Evolutionary conservation across 2,113 vertebrate genomes (phyloP), one percentile per base, ranked within the genome.

Genomic region (Muscicapa adusta): DNA sequence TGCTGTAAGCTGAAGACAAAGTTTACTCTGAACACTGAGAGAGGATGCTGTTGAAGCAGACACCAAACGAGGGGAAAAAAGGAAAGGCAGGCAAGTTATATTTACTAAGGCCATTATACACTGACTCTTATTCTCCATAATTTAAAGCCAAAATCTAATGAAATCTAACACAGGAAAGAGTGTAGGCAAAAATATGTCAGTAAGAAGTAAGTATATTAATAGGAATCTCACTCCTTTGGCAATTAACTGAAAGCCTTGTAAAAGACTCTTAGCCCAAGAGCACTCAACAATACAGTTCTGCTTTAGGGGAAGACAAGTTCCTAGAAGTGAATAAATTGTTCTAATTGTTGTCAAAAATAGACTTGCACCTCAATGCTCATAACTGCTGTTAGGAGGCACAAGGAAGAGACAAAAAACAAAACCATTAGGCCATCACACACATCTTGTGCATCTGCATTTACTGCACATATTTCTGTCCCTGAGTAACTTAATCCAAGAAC

Each of bases 361-460:
- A 79, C 84, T 58, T 83, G 38, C 14, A 36, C 38, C 7, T 51
- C 58, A 34, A 1, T 36, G 43, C 31, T 88, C 36, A 51, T 10
- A 48, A 60, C 3, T 0, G 0, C 18, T 13, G 0, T 25, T 10
- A 70, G 25, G 22, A 85, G 36, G 67, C 80, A 58, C 23, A 75
- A 47, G 43, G n/a, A 73, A 84, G 6, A 22, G 58, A 29, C 23
- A 66, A 33, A 82, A 34, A 71, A 70, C 29, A 63, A 84, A 79
- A n/a, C 34, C 50, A 48, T 65, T 5, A 70, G 16, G 18, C 10
- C 38, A 67, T 18, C 34, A 14, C 20, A 53, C 26, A 43, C 7
- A 67, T 19, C 28, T 43, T 28, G 28, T 33, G 24, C 47, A 61
- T 16, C 68, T 62, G 7, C 4, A 1, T 62, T 75, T 57, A 42